Conservation (phyloP, 2,113 vertebrate genomes). For the Coturnix japonica region DNA sequence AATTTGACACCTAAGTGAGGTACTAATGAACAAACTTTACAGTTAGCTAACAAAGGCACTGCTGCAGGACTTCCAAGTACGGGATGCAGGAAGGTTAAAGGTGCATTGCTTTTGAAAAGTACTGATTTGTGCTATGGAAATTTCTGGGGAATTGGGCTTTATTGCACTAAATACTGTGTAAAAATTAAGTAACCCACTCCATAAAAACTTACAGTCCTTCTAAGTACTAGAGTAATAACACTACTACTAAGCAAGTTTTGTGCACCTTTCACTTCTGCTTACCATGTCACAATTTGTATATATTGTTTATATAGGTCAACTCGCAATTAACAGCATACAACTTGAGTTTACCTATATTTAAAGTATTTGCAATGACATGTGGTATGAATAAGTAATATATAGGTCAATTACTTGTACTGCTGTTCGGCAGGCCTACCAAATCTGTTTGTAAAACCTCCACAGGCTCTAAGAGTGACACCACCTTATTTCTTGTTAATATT, state of each 20-base stretch:
- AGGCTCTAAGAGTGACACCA: not conserved
- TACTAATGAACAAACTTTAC: not conserved
- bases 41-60: not conserved
- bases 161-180: not conserved
- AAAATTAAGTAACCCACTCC: not conserved
- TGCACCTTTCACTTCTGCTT: not conserved
- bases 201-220: not conserved
- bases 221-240: not conserved
- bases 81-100: not conserved
- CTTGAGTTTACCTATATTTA: not conserved
- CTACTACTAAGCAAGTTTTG: not conserved
- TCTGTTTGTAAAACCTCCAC: not conserved
- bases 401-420: not conserved
- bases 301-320: constrained; percentile 24
- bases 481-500: not conserved
- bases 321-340: not conserved
- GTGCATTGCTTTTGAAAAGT: not conserved
- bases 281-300: not conserved
- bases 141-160: not conserved
- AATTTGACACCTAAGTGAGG: not conserved
- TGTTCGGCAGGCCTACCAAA: not conserved
- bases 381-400: not conserved
- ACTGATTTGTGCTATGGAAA: not conserved
- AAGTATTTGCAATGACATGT: not conserved
- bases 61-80: not conserved